These are phyloP conservation scores for Cladopsammia gracilis DNA, from an alignment of 64 coral and sea anemone genomes.

Conservation along the genomic window DNA sequence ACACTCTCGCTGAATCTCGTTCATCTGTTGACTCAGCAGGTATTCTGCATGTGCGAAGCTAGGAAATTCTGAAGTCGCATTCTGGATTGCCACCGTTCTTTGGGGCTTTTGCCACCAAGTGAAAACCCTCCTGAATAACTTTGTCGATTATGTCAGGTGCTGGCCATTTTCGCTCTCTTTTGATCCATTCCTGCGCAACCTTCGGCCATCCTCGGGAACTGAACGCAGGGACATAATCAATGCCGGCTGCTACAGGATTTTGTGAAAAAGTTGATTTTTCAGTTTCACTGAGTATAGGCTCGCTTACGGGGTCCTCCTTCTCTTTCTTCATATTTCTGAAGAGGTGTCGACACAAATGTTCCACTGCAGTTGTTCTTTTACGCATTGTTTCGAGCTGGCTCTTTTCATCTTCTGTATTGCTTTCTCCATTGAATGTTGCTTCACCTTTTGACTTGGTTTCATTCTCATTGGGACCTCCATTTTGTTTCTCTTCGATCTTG, in stretches of 20 bases:
- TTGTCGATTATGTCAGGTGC: constrained; percentile 14
- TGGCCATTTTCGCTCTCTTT: constrained; percentile 44
- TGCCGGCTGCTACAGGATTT: not conserved
- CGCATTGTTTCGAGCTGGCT: not conserved
- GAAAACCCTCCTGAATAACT: constrained; percentile 53
- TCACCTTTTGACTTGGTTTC: too few species aligned
- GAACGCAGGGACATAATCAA: constrained; percentile 60
- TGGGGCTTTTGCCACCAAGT: constrained; percentile 53
- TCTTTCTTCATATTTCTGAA: not conserved
- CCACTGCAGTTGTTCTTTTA: too few species aligned
- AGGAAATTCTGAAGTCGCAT: constrained; percentile 14
- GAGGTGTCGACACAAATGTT: not conserved
- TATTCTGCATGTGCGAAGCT: constrained; percentile 65
- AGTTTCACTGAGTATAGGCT: not conserved
- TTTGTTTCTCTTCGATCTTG: too few species aligned
- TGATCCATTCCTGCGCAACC: constrained; percentile 30
- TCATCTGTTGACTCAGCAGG: constrained; percentile 57
- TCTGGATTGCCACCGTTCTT: constrained; percentile 18
- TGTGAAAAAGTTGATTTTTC: not conserved
- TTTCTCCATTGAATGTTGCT: too few species aligned
- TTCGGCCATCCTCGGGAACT: constrained; percentile 35
- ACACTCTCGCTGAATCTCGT: constrained; percentile 27
- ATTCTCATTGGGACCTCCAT: too few species aligned
- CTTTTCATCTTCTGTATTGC: too few species aligned
- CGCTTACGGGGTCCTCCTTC: not conserved